Evolutionary conservation across 2,888 invertebrate genomes (phyloP).

Genomic region (Bursaphelenchus okinawaensis): DNA sequence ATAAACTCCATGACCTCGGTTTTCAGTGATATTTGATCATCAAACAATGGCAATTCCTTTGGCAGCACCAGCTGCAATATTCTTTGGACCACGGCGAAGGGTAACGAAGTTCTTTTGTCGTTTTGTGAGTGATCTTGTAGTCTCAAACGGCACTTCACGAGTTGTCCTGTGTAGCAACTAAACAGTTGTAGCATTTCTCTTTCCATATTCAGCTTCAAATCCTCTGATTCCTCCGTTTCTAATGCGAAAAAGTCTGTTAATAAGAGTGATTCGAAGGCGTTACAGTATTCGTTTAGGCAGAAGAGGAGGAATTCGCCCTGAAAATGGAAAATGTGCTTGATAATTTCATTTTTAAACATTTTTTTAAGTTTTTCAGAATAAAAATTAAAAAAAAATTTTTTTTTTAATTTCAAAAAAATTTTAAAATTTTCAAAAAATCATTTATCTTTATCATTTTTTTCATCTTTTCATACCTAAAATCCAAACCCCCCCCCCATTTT

Average conservation of each 20-base stretch:
- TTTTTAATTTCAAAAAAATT: not conserved
- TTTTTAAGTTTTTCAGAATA: not conserved
- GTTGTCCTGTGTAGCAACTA: not conserved
- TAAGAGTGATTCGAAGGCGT: not conserved
- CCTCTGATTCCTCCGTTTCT: not conserved
- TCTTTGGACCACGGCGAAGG: not conserved
- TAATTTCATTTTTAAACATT: not conserved
- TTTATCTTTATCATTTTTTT: too few species aligned
- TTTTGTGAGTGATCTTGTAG: not conserved
- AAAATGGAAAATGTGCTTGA: not conserved
- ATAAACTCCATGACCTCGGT: constrained; percentile 15
- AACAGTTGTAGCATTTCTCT: constrained; percentile 14
- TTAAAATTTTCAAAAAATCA: not conserved
- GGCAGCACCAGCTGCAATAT: constrained; percentile 16
- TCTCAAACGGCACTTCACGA: not conserved
- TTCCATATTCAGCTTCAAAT: not conserved
- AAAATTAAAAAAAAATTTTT: not conserved
- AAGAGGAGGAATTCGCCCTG: constrained; percentile 15
- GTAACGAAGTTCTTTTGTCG: not conserved
- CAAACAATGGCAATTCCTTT: constrained; percentile 16
- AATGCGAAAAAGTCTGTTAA: not conserved
- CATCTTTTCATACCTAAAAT: too few species aligned
- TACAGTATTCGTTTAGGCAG: constrained; percentile 1
- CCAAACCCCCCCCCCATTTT: too few species aligned
- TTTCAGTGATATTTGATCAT: constrained; percentile 8